A percentile compares a stretch with the other conserved stretches of the same genome.
Conservation (phyloP, 2,888 invertebrate genomes). For the Mimas tiliae region DNA sequence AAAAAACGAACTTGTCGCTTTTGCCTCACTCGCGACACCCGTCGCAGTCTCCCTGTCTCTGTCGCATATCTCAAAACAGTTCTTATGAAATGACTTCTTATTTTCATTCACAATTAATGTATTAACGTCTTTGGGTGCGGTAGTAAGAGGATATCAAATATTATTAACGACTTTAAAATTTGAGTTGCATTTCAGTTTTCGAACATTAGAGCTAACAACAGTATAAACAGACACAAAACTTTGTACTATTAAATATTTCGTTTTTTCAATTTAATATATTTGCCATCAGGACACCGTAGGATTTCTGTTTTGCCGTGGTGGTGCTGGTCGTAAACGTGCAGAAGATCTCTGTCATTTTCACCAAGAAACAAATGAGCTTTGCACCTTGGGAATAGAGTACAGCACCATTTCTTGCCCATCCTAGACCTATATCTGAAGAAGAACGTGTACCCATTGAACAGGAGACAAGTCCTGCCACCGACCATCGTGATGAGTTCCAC, state of each 20-base stretch:
- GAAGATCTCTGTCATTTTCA: conserved; percentile 40
- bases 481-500: conserved; percentile 55
- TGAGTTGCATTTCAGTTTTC: no score
- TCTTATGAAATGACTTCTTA: no score
- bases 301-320: conserved; percentile 44
- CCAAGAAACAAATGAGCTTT: conserved; percentile 56
- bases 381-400: conserved; percentile 61
- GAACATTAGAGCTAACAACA: background rate
- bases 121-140: no score
- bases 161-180: no score
- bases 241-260: background rate
- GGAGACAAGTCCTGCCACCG: conserved; percentile 50
- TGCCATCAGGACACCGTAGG: conserved; percentile 47
- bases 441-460: conserved; percentile 57
- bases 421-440: conserved; percentile 57
- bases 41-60: no score
- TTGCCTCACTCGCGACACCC: no score
- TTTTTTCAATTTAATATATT: conserved; percentile 36
- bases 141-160: no score
- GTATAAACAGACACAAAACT: background rate
- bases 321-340: conserved; percentile 41
- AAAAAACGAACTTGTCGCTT: no score
- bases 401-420: conserved; percentile 60
- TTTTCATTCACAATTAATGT: no score
- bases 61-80: no score